These are phyloP conservation scores for Pygocentrus nattereri DNA, from an alignment of 2,797 vertebrate genomes.

Conservation along the genomic window DNA sequence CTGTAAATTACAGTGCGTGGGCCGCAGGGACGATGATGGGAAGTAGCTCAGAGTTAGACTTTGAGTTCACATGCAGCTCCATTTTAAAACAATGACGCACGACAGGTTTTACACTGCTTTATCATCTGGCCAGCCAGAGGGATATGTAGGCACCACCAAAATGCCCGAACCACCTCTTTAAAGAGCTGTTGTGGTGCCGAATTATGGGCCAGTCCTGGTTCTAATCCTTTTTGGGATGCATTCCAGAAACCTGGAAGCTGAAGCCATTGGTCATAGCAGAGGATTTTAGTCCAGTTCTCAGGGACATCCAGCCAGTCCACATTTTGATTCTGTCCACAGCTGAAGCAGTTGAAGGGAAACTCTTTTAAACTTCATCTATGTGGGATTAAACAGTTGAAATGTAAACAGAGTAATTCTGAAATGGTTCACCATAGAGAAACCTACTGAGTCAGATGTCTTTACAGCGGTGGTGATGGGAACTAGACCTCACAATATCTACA, in stretches of 20 bases:
- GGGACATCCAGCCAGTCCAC: no score
- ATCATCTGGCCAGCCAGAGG: conserved; percentile 29
- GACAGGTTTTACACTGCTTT: conserved; percentile 61
- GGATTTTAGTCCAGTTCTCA: neutral
- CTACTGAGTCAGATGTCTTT: no score
- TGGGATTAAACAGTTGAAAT: no score
- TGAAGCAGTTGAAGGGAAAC: no score
- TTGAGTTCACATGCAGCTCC: conserved; percentile 51
- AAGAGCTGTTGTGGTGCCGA: neutral
- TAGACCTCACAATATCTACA: no score
- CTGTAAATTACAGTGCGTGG: conserved; percentile 76
- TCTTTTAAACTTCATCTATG: no score
- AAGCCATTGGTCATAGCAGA: neutral
- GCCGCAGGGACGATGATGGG: conserved; percentile 69
- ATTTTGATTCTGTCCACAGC: neutral
- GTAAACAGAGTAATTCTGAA: no score
- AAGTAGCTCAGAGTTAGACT: conserved; percentile 66
- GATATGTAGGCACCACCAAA: conserved; percentile 24
- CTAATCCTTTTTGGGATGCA: neutral
- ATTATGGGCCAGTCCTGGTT: neutral
- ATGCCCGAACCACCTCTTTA: conserved; percentile 24
- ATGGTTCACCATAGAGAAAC: no score
- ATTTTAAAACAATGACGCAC: conserved; percentile 68
- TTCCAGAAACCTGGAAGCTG: neutral
- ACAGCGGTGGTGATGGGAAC: no score